Percentiles rank a stretch among this genome's conserved stretches.
These are phyloP conservation scores for Eumaeus atala DNA, from an alignment of 1,140 invertebrate genomes.

Conservation along the genomic window DNA sequence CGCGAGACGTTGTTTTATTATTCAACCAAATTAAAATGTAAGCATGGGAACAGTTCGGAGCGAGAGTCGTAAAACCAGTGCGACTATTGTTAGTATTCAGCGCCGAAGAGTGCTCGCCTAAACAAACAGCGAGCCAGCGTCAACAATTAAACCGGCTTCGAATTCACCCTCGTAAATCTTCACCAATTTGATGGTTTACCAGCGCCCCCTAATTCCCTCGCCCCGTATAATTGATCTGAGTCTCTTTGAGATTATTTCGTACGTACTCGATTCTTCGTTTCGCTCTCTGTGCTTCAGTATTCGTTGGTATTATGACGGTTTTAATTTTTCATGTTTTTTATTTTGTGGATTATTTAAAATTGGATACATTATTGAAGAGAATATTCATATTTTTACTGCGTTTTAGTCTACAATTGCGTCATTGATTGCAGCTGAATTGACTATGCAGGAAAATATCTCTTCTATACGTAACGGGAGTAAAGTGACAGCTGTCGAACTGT, in stretches of 20 bases:
- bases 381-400: too few species aligned
- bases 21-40: constrained; percentile 17
- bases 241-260: constrained; percentile 45
- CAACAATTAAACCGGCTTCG: constrained; percentile 32
- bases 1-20: background rate
- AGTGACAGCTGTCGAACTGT: too few species aligned
- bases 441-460: too few species aligned
- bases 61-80: constrained; percentile 17
- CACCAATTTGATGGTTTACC: constrained; percentile 44
- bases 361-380: too few species aligned
- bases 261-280: constrained; percentile 40
- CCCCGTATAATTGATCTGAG: constrained; percentile 50
- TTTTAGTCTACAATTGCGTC: too few species aligned
- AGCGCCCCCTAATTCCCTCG: constrained; percentile 30
- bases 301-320: constrained; percentile 29
- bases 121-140: constrained; percentile 30
- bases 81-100: constrained; percentile 25
- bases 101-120: constrained; percentile 26
- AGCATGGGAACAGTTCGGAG: constrained; percentile 21
- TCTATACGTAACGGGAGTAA: too few species aligned
- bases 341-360: too few species aligned
- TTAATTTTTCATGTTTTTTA: background rate
- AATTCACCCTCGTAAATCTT: constrained; percentile 46
- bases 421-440: too few species aligned
- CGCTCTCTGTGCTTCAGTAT: constrained; percentile 31